phyloP scores from a whole-genome alignment of 2,888 invertebrate species.

The Biston stratarius region DNA sequence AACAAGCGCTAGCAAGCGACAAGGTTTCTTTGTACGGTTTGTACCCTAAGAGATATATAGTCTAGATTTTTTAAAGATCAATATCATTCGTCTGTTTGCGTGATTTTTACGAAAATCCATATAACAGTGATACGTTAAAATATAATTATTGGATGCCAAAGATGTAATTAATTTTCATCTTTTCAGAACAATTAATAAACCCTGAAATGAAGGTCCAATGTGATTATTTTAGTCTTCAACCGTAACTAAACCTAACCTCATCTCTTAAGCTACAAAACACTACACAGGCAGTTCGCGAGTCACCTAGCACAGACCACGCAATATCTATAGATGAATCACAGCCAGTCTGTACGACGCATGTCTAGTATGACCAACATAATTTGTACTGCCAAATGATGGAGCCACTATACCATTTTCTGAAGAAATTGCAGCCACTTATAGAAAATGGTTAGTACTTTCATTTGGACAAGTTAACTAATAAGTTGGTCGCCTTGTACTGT shows the following conservation, averaged over 20 bases:
- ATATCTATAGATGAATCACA: conserved; percentile 29
- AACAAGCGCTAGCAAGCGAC: too few species aligned
- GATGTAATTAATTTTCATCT: background rate
- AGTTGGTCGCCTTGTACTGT: background rate
- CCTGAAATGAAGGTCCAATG: background rate
- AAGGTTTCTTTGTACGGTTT: too few species aligned
- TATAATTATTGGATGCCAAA: background rate
- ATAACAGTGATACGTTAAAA: background rate
- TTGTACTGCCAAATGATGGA: background rate
- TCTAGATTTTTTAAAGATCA: too few species aligned
- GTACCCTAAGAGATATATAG: too few species aligned
- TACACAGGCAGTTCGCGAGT: conserved; percentile 25
- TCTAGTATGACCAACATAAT: conserved; percentile 14
- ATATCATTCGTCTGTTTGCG: too few species aligned
- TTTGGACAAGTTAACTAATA: background rate
- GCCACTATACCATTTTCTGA: background rate
- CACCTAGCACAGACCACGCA: conserved; percentile 32
- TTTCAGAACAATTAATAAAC: background rate
- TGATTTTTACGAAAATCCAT: too few species aligned
- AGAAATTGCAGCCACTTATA: background rate
- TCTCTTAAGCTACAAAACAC: conserved; percentile 16
- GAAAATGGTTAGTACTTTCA: background rate
- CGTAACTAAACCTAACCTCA: background rate
- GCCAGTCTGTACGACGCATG: conserved; percentile 29
- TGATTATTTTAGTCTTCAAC: background rate